Conservation (phyloP, 2,888 invertebrate species). For the Nephrotoma guestfalica region DNA sequence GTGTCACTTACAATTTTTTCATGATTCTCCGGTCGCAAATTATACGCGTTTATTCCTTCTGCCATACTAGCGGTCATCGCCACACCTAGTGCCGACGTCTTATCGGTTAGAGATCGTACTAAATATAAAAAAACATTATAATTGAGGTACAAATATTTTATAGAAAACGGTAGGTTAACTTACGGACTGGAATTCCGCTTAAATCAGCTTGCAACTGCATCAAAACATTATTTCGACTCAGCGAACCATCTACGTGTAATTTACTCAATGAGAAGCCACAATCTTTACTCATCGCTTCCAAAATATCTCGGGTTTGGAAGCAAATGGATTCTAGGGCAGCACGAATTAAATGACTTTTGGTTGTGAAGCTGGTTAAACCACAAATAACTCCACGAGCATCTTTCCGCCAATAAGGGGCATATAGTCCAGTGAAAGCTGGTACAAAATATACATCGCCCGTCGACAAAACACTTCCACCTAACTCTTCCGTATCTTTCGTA, state of each 20-base stretch:
- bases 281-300: conserved; percentile 90
- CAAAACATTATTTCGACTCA: conserved; percentile 77
- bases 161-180: conserved; percentile 25
- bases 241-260: conserved; percentile 84
- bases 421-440: conserved; percentile 92
- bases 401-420: conserved; percentile 96
- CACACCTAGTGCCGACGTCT: conserved; percentile 85
- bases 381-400: conserved; percentile 91
- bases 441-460: conserved; percentile 96
- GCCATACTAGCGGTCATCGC: conserved; percentile 84
- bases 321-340: conserved; percentile 92
- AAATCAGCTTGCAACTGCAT: conserved; percentile 96
- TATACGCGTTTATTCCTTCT: conserved; percentile 54
- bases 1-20: conserved; percentile 46
- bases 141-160: background rate
- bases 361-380: conserved; percentile 85
- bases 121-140: conserved; percentile 9
- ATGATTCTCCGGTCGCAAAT: conserved; percentile 41
- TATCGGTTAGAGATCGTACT: conserved; percentile 71
- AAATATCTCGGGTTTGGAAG: conserved; percentile 87
- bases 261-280: conserved; percentile 67
- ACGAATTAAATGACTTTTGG: conserved; percentile 82
- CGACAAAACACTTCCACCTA: conserved; percentile 67
- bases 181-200: conserved; percentile 77
- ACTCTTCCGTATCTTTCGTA: conserved; percentile 50